Percentiles rank a stretch among this genome's conserved stretches.
phyloP scores from a whole-genome alignment of 2,888 invertebrate species.

The Trissolcus japonicus region DNA sequence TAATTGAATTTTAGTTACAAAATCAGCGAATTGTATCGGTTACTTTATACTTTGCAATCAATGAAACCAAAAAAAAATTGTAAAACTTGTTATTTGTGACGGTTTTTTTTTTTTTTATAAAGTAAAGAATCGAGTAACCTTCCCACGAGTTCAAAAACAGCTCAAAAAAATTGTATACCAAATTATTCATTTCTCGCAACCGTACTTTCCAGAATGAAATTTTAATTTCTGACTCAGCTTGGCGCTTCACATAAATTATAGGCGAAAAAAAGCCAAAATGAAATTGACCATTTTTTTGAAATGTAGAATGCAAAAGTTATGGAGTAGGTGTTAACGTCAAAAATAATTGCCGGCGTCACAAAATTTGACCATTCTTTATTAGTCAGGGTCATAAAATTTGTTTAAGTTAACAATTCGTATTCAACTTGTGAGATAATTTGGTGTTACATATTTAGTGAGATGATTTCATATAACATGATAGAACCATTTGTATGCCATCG shows the following conservation, averaged over 20 bases:
- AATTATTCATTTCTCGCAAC: too few species aligned
- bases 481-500: background rate
- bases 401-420: constrained; percentile 1
- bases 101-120: too few species aligned
- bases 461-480: constrained; percentile 1
- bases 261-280: background rate
- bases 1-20: too few species aligned
- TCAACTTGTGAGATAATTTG: constrained; percentile 2
- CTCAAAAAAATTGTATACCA: too few species aligned
- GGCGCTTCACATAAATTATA: background rate
- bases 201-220: too few species aligned
- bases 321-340: background rate
- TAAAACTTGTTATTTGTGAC: too few species aligned
- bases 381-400: background rate
- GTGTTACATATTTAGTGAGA: constrained; percentile 2
- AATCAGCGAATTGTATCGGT: too few species aligned
- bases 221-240: too few species aligned
- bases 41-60: too few species aligned
- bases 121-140: too few species aligned
- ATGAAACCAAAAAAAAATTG: too few species aligned
- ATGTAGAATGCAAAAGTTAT: background rate
- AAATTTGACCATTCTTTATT: background rate
- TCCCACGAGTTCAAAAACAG: too few species aligned
- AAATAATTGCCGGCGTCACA: background rate
- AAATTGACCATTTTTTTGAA: constrained; percentile 2